Base-by-base conservation (phyloP, 2,113 vertebrate species). In the Patagioenas fasciata region DNA sequence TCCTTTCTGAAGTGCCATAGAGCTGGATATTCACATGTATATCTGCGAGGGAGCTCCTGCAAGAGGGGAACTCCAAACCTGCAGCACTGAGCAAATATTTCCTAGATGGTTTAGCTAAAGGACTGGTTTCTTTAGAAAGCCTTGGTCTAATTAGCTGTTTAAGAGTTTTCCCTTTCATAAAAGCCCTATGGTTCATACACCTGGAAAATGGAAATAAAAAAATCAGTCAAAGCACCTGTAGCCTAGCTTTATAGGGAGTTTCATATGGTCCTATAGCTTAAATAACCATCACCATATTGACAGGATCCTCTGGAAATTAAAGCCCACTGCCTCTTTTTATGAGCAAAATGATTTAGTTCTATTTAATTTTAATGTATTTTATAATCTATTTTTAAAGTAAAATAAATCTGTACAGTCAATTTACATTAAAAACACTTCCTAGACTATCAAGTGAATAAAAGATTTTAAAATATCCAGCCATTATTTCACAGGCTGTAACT, bases 131-230 rank as follows among this genome's bases (percentile, higher is more conserved):
- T 85, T 88, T 36, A 57, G 71, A 90, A 85, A 85, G 1, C 8
- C 9, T 25, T 91, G 31, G 29, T 69, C 44, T 96, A 88, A 73
- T 80, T 77, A 91, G 28, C 29, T 90, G 50, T 73, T 85, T 66
- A 88, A 94, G 51, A 66, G 5, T 77, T 93, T 75, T 24, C 6
- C 61, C 47, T 85, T 73, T 53, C 44, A 53, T 57, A 42, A 85
- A 79, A 93, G 14, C 32, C 21, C 21, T 65, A 32, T 72, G 50
- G 67, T 77, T 80, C 62, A 74, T n/a, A n/a, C 23, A 70, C 64
- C 32, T 84, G 67, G 83, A 88, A 95, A 95, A 80, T 24, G 5
- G 75, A 88, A 80, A 62, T 40, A 11, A 93, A 89, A 89, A 87
- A 53, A 50, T 69, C 11, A 51, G 31, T 20, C 32, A 84, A 81